A percentile compares a stretch with the other conserved stretches of the same genome.
Evolutionary conservation across 2,888 invertebrate genomes (phyloP).

Genomic region (Linnaemya vulpina): DNA sequence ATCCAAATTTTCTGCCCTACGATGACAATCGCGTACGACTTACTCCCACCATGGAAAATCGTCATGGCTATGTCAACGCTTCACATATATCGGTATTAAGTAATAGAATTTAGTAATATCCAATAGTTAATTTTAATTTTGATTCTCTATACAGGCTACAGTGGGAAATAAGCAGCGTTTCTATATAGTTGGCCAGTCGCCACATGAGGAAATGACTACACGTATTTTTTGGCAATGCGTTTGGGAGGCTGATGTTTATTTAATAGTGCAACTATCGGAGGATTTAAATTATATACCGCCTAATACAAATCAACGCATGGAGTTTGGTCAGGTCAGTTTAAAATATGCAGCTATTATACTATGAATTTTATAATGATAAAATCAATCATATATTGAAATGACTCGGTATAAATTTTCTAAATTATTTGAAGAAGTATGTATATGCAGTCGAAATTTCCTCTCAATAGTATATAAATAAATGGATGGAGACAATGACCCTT

Average conservation of each 20-base stretch:
- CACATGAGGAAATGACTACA: slow-evolving; percentile 80
- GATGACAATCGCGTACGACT: slow-evolving; percentile 93
- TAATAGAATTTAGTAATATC: background rate
- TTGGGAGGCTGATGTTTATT: slow-evolving; percentile 93
- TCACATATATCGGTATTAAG: slow-evolving; percentile 91
- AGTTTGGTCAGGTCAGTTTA: slow-evolving; percentile 86
- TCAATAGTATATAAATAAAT: too few species aligned
- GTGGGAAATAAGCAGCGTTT: slow-evolving; percentile 92
- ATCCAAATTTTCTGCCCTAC: slow-evolving; percentile 90
- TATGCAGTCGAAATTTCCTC: too few species aligned
- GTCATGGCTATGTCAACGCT: slow-evolving; percentile 95
- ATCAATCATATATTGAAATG: too few species aligned
- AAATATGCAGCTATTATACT: background rate
- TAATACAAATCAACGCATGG: slow-evolving; percentile 85
- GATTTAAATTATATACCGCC: slow-evolving; percentile 86
- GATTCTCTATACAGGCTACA: slow-evolving; percentile 86
- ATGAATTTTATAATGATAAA: too few species aligned
- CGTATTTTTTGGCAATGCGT: slow-evolving; percentile 93
- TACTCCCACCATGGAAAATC: slow-evolving; percentile 91
- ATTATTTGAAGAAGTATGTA: too few species aligned
- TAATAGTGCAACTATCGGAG: slow-evolving; percentile 91
- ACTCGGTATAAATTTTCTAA: too few species aligned
- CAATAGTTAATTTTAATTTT: background rate
- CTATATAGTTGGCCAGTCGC: slow-evolving; percentile 87
- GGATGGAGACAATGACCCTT: too few species aligned